These are phyloP conservation scores for Siderastrea siderea DNA, from an alignment of 92 coral and sea anemone species.

Conservation along the genomic window DNA sequence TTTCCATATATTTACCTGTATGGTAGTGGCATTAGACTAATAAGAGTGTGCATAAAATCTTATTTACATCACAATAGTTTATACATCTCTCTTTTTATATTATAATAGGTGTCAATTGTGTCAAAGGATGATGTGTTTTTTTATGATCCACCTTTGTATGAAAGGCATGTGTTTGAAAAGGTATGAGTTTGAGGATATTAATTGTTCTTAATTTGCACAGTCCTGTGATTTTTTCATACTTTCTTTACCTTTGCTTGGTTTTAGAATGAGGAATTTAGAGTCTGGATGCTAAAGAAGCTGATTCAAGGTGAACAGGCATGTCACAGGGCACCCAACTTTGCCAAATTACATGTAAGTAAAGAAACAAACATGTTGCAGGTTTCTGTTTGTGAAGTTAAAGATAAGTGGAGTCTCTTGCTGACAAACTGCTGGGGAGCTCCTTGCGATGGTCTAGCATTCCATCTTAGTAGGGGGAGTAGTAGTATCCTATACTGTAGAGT, in stretches of 20 bases:
- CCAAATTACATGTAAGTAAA: constrained; percentile 82
- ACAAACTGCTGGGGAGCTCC: too few relatives aligned
- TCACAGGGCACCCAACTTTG: constrained; percentile 93
- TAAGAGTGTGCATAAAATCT: too few relatives aligned
- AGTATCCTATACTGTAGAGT: too few relatives aligned
- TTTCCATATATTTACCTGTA: too few relatives aligned
- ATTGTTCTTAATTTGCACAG: too few relatives aligned
- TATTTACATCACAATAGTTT: not conserved
- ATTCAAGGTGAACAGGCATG: constrained; percentile 93
- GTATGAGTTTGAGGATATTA: constrained; percentile 32
- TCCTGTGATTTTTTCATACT: not conserved
- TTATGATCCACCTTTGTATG: constrained; percentile 80
- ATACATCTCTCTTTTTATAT: not conserved
- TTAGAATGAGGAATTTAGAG: constrained; percentile 65
- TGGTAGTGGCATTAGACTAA: too few relatives aligned
- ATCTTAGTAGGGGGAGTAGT: too few relatives aligned
- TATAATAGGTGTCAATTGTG: constrained; percentile 87
- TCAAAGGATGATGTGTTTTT: constrained; percentile 87
- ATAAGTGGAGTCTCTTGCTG: too few relatives aligned
- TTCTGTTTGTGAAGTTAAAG: too few relatives aligned
- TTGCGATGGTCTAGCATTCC: too few relatives aligned
- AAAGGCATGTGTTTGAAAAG: constrained; percentile 80
- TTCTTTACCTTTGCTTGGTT: not conserved
- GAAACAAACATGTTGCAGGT: too few relatives aligned
- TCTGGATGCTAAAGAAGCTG: constrained; percentile 91